Percentiles rank a stretch among this genome's conserved stretches.
Evolutionary conservation across 2,113 vertebrate genomes (phyloP).

Genomic region (Myxocyprinus asiaticus): DNA sequence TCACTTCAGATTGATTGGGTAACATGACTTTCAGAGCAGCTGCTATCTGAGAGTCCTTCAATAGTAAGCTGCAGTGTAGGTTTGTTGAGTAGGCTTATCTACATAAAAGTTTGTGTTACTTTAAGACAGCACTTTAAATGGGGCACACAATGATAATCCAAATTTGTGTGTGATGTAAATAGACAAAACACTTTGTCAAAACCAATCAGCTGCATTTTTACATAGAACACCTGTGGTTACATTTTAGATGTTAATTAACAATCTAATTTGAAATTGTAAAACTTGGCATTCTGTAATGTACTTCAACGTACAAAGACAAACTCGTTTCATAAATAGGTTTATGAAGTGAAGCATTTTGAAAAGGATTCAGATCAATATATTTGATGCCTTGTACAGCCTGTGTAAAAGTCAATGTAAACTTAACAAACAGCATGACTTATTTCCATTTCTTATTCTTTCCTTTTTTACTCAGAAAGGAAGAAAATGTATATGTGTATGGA

Average conservation of each 20-base stretch:
- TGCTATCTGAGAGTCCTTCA: neutral
- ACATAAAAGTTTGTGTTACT: slow-evolving; percentile 12
- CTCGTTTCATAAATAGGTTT: neutral
- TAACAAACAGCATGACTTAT: slow-evolving; percentile 43
- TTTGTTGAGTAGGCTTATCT: slow-evolving; percentile 3
- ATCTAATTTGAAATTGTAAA: slow-evolving; percentile 6
- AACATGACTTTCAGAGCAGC: slow-evolving; percentile 7
- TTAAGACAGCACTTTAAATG: slow-evolving; percentile 18
- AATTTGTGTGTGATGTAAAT: slow-evolving; percentile 34
- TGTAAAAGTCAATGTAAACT: slow-evolving; percentile 46
- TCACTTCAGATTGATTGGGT: neutral
- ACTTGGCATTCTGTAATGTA: neutral
- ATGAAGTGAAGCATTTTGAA: slow-evolving; percentile 22
- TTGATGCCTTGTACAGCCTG: slow-evolving; percentile 38
- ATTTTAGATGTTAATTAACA: neutral
- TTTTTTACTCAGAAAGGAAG: slow-evolving; percentile 3
- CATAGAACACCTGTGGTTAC: slow-evolving; percentile 5
- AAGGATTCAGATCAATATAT: neutral
- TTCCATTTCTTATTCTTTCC: slow-evolving; percentile 7
- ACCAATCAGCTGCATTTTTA: slow-evolving; percentile 3
- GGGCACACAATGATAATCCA: neutral
- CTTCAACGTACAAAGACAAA: neutral
- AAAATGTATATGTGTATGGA: slow-evolving; percentile 9
- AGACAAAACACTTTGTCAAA: neutral
- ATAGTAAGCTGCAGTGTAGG: neutral